Percentiles rank a stretch among this genome's conserved stretches.
phyloP scores from a whole-genome alignment of 2,888 invertebrate species.

The Acanthopleura granulata region DNA sequence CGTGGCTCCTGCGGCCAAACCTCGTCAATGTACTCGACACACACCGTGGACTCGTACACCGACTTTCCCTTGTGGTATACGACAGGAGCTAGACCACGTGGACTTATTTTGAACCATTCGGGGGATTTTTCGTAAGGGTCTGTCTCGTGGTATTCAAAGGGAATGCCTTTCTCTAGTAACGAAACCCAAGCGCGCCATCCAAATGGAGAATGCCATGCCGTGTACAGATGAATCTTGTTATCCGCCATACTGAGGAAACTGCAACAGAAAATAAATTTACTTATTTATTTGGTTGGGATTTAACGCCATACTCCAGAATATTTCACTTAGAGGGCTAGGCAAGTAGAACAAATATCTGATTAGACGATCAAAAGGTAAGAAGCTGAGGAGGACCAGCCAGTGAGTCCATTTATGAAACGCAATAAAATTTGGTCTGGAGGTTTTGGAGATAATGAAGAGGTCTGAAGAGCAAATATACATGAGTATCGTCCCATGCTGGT shows the following conservation, averaged over 20 bases:
- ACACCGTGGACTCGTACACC: constrained; percentile 47
- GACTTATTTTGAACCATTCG: constrained; percentile 51
- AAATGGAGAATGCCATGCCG: constrained; percentile 58
- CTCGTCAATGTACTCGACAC: constrained; percentile 55
- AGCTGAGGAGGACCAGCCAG: too few relatives aligned
- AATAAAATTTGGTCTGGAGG: too few relatives aligned
- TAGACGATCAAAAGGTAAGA: too few relatives aligned
- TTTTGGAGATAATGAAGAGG: too few relatives aligned
- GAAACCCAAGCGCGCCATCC: constrained; percentile 55
- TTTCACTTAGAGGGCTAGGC: too few relatives aligned
- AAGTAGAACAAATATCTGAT: too few relatives aligned
- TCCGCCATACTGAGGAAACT: not conserved
- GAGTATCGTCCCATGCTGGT: too few relatives aligned
- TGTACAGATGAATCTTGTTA: constrained; percentile 34
- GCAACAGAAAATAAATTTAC: too few relatives aligned
- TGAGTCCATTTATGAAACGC: too few relatives aligned
- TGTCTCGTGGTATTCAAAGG: constrained; percentile 47
- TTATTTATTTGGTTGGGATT: too few relatives aligned
- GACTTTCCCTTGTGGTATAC: constrained; percentile 39
- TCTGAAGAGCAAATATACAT: too few relatives aligned
- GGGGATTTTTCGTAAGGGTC: constrained; percentile 52
- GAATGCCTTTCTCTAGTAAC: constrained; percentile 43
- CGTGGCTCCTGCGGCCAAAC: constrained; percentile 30
- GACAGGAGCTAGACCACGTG: constrained; percentile 50
- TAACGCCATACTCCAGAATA: too few relatives aligned